phyloP scores from a whole-genome alignment of 2,888 invertebrate genomes.

The Bembecia ichneumoniformis region DNA sequence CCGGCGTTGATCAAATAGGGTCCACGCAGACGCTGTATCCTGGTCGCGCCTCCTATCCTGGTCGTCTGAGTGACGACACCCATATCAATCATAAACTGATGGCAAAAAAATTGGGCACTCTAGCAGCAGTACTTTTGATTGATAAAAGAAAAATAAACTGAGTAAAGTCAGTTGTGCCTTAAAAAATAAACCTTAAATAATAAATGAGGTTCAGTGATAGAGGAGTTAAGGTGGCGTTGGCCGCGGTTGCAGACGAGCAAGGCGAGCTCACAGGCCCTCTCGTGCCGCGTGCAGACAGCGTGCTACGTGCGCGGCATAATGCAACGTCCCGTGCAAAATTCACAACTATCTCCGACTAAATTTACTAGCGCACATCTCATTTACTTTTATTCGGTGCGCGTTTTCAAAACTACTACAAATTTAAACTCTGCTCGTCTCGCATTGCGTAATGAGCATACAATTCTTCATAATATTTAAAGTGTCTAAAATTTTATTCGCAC shows the following conservation, averaged over 20 bases:
- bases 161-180: conserved; percentile 33
- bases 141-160: background rate
- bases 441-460: conserved; percentile 32
- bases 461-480: background rate
- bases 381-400: conserved; percentile 51
- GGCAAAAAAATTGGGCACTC: too few relatives aligned
- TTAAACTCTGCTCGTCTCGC: conserved; percentile 4
- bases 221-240: conserved; percentile 33
- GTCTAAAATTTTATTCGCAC: background rate
- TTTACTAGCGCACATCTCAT: conserved; percentile 64
- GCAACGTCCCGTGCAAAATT: conserved; percentile 63
- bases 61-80: too few relatives aligned
- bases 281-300: conserved; percentile 51
- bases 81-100: too few relatives aligned
- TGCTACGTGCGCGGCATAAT: conserved; percentile 67
- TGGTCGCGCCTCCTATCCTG: too few relatives aligned
- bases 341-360: conserved; percentile 63
- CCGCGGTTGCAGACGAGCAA: conserved; percentile 28
- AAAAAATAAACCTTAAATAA: conserved; percentile 44
- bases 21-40: too few relatives aligned
- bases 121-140: too few relatives aligned
- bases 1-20: too few relatives aligned
- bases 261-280: conserved; percentile 24
- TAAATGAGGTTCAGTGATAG: conserved; percentile 58
- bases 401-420: conserved; percentile 40